phyloP scores from a whole-genome alignment of 2,888 invertebrate species.

The Drosophila subquinaria region DNA sequence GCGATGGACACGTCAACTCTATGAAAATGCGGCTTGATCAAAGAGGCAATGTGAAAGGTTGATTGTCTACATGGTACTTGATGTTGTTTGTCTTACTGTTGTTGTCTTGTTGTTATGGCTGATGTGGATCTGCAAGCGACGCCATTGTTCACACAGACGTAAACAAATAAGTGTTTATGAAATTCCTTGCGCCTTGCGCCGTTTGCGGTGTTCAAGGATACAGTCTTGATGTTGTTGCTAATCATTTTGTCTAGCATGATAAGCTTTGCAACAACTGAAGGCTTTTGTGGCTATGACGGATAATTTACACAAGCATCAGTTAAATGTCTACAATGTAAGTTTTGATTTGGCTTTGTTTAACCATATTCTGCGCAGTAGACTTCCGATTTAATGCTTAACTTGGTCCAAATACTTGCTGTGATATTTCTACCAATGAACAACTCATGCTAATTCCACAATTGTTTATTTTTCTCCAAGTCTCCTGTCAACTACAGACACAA shows the following conservation, averaged over 20 bases:
- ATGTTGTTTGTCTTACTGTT: constrained; percentile 9
- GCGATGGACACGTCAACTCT: constrained; percentile 75
- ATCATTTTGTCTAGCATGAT: constrained; percentile 2
- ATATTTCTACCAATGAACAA: neutral
- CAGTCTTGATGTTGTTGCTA: constrained; percentile 21
- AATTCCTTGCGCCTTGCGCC: constrained; percentile 37
- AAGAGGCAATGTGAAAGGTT: constrained; percentile 54
- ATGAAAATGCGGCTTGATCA: constrained; percentile 77
- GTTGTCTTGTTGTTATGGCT: constrained; percentile 30
- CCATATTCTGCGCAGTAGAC: neutral
- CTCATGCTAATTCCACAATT: neutral
- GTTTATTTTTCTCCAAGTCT: neutral
- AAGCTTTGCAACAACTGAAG: neutral
- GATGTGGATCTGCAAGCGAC: constrained; percentile 40
- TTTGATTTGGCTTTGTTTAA: neutral
- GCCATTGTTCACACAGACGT: constrained; percentile 56
- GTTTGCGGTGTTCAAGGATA: constrained; percentile 39
- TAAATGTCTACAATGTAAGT: neutral
- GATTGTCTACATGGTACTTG: constrained; percentile 3
- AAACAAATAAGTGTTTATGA: constrained; percentile 68
- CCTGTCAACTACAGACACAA: constrained; percentile 3
- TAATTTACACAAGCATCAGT: neutral
- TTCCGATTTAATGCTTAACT: neutral
- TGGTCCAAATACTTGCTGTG: neutral
- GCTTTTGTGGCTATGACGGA: neutral